Evolutionary conservation across 2,888 invertebrate species (phyloP).

Genomic region (Tineola bisselliella): DNA sequence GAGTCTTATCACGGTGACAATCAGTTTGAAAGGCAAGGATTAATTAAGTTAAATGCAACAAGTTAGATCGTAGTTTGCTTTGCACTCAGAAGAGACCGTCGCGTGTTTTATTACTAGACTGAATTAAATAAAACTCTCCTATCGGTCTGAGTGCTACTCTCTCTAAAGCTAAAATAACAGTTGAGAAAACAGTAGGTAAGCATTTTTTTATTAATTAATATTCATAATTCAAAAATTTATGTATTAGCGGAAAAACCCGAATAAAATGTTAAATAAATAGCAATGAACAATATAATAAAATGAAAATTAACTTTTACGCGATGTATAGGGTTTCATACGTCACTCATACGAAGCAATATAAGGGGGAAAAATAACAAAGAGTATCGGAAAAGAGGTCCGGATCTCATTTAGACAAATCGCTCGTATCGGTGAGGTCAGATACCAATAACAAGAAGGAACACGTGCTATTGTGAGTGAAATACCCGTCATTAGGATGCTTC

Average conservation of each 20-base stretch:
- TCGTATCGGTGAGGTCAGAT: constrained; percentile 65
- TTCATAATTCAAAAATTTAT: too few relatives aligned
- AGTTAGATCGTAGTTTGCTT: constrained; percentile 11
- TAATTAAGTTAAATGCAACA: constrained; percentile 14
- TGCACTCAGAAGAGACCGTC: constrained; percentile 7
- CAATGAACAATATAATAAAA: neutral
- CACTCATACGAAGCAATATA: constrained; percentile 20
- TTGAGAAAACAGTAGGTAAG: neutral
- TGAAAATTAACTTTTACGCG: neutral
- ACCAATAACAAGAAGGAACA: constrained; percentile 62
- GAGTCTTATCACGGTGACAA: neutral
- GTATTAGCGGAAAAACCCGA: too few relatives aligned
- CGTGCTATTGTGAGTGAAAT: constrained; percentile 57
- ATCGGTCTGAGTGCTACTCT: neutral
- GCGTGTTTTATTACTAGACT: constrained; percentile 13
- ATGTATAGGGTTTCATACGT: constrained; percentile 6
- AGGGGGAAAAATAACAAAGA: constrained; percentile 47
- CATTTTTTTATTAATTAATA: neutral
- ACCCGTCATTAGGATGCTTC: constrained; percentile 62
- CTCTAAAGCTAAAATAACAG: neutral
- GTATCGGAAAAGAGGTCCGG: constrained; percentile 42
- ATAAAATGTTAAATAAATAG: neutral
- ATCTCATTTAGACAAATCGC: constrained; percentile 68
- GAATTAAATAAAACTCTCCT: constrained; percentile 12
- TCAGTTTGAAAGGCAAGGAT: constrained; percentile 2